Evolutionary conservation across 2,113 vertebrate species (phyloP).

Genomic region (Chionomys nivalis): DNA sequence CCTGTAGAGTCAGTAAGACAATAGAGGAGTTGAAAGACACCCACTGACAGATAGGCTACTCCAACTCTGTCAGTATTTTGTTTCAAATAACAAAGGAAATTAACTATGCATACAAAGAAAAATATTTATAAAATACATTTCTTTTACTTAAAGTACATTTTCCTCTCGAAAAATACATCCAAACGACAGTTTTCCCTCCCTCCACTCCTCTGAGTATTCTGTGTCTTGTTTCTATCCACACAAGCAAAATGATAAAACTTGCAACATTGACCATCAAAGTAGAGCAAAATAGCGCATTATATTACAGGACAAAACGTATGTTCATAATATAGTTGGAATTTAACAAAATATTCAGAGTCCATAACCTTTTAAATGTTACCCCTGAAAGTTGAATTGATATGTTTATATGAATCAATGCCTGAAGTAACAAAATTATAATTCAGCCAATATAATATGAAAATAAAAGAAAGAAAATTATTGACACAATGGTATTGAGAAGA

Average conservation of each 20-base stretch:
- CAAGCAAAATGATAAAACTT: background rate
- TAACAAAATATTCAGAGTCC: background rate
- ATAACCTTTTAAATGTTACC: background rate
- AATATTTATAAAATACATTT: background rate
- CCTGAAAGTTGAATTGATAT: background rate
- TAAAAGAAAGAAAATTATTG: background rate
- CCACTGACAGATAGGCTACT: background rate
- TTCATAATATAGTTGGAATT: background rate
- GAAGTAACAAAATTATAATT: background rate
- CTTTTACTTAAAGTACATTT: background rate
- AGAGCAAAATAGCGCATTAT: background rate
- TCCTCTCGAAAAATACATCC: no score
- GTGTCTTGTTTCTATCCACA: background rate
- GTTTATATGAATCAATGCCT: background rate
- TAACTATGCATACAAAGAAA: background rate
- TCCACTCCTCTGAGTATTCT: background rate
- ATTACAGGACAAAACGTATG: background rate
- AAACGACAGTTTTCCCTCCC: no score
- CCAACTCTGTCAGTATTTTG: background rate
- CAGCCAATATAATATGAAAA: background rate
- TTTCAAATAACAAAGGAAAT: background rate
- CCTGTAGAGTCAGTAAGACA: background rate
- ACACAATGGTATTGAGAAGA: background rate
- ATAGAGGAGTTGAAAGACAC: background rate
- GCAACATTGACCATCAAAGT: background rate